Conservation (phyloP, 1,140 invertebrate species). For the Solen grandis region DNA sequence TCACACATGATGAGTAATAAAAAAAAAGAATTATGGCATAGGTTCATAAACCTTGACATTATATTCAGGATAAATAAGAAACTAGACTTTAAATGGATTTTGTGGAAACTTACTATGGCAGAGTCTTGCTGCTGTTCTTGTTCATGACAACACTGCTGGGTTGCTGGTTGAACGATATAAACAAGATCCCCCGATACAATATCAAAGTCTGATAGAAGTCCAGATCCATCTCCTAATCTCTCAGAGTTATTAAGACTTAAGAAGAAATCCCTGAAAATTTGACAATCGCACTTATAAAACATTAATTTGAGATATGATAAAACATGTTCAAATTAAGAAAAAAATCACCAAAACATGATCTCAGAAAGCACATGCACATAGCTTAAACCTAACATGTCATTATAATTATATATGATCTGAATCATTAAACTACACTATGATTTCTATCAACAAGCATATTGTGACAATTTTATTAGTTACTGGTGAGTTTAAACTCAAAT, state of each 20-base stretch:
- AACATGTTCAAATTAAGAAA: no score
- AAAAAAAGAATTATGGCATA: background rate
- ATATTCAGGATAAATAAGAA: background rate
- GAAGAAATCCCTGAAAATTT: conserved; percentile 32
- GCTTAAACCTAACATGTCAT: no score
- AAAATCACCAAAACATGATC: no score
- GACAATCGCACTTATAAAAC: no score
- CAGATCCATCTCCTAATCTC: background rate
- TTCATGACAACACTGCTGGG: background rate
- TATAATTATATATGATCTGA: no score
- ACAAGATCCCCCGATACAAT: conserved; percentile 46
- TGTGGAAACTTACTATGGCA: background rate
- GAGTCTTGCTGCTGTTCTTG: no score
- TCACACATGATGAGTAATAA: background rate
- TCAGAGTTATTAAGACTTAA: conserved; percentile 48
- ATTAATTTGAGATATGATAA: no score
- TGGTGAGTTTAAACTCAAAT: no score
- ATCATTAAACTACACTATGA: no score
- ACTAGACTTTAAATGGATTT: background rate
- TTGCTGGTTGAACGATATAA: background rate
- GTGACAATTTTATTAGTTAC: no score
- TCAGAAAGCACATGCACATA: no score
- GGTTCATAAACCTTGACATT: background rate
- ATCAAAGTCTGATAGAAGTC: conserved; percentile 9
- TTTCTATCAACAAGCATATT: no score